Percentiles rank a stretch among this genome's conserved stretches.
These are phyloP conservation scores for Nomada fabriciana DNA, from an alignment of 2,888 invertebrate species.

Conservation along the genomic window DNA sequence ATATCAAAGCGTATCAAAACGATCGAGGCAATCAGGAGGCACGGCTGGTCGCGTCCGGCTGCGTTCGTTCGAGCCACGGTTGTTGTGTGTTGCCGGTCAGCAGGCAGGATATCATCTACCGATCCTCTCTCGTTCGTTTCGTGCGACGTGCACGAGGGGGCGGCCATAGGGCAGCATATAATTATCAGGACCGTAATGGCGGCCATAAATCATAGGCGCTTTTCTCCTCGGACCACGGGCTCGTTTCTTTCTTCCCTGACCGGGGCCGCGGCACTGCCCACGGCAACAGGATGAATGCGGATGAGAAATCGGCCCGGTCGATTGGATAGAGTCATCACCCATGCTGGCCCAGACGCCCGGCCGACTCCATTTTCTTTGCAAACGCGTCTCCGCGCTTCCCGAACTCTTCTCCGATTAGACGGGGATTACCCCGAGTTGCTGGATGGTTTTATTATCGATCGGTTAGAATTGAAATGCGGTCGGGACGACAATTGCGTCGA, in stretches of 20 bases:
- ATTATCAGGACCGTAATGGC: conserved; percentile 84
- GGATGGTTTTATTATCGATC: neutral
- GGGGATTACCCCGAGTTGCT: too few species aligned
- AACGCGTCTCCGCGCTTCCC: conserved; percentile 20
- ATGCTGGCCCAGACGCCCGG: conserved; percentile 40
- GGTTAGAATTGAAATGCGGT: too few species aligned
- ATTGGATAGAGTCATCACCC: conserved; percentile 83
- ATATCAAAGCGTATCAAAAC: conserved; percentile 72
- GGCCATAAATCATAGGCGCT: conserved; percentile 84
- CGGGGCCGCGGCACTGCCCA: conserved; percentile 77
- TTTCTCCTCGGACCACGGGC: conserved; percentile 74
- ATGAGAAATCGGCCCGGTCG: conserved; percentile 81
- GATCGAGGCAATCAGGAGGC: conserved; percentile 77
- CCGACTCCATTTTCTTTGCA: conserved; percentile 68
- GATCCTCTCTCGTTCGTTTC: conserved; percentile 73
- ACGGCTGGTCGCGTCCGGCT: conserved; percentile 60
- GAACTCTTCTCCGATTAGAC: neutral
- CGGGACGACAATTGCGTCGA: too few species aligned
- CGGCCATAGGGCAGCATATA: conserved; percentile 83
- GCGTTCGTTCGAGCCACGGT: conserved; percentile 51
- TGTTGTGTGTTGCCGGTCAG: conserved; percentile 59
- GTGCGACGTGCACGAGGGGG: conserved; percentile 76
- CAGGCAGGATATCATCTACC: conserved; percentile 80
- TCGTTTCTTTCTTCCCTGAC: conserved; percentile 71
- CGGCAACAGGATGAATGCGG: conserved; percentile 79